Evolutionary conservation across 1,140 invertebrate genomes (phyloP), one percentile per base, ranked within the genome.

Genomic region (Anoplophora glabripennis): DNA sequence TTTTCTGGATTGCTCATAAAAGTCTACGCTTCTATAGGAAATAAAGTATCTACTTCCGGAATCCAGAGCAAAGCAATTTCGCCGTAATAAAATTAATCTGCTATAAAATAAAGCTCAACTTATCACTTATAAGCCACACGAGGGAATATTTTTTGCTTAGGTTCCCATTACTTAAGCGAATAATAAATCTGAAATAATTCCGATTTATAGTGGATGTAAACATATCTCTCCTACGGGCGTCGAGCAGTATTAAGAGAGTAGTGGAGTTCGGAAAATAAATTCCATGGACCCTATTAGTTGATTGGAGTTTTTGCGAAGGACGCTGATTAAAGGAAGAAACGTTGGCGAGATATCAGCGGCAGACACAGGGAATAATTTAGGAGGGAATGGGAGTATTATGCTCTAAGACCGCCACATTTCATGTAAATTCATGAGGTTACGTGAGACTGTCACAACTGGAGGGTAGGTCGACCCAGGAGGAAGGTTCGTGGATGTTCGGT

Each of bases 341-440:
- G 36, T 11, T 46, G 42, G 38, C 44, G 41, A 12, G 51, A 59
- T 59, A 56, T 47, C 61, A 63, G 37, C 47, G 18, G 37, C 45
- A 58, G 49, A 61, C 58, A 64, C 55, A 61, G 56, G 45, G 61
- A 66, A 66, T 66, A 66, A 66, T 64, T 66, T 64, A 66, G 59
- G 63, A 53, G 42, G 60, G 44, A 65, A 61, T 66, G 53, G 64
- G 64, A 56, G 45, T 61, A 66, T 66, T 66, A 66, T 61, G 58
- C 61, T 57, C 54, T 47, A 53, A 48, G 60, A 63, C 64, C 61
- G 51, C 21, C 21, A 28, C 64, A 60, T 55, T 45, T 59, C 55
- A 66, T 66, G 61, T 66, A 66, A 66, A 66, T 66, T 66, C 64
- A 66, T 66, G 64, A 66, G 61, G 44, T 28, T 57, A 65, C 63